Conservation (phyloP, 1,140 invertebrate genomes). For the Drosophila sp. region DNA sequence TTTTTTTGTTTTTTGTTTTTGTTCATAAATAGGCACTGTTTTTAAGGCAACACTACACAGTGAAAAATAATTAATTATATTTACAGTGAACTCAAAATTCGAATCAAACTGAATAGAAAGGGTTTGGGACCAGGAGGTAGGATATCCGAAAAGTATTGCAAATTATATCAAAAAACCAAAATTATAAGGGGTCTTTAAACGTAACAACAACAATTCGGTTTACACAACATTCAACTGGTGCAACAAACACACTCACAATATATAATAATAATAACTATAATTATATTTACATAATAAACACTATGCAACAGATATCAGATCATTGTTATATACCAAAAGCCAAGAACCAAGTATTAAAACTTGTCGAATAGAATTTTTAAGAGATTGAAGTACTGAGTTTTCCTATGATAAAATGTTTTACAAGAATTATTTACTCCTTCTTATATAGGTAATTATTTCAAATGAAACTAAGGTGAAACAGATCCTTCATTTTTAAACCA, state of each 20-base stretch:
- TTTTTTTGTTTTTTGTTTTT: slow-evolving; percentile 47
- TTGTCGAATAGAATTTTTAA: no score
- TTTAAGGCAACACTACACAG: slow-evolving; percentile 83
- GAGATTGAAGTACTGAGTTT: no score
- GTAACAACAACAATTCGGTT: slow-evolving; percentile 4
- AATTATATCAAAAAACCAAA: slow-evolving; percentile 54
- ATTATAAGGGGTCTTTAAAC: slow-evolving; percentile 11
- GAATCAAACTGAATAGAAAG: slow-evolving; percentile 20
- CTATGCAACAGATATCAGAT: not conserved
- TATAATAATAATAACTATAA: slow-evolving; percentile 6
- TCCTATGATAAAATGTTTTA: no score
- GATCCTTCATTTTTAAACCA: no score
- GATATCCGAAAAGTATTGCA: slow-evolving; percentile 60
- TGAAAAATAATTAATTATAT: slow-evolving; percentile 62
- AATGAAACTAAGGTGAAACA: no score
- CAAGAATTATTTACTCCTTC: no score
- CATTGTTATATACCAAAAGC: not conserved
- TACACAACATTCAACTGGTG: slow-evolving; percentile 27
- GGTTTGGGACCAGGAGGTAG: slow-evolving; percentile 29
- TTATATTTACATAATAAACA: slow-evolving; percentile 5
- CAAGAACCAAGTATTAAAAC: not conserved
- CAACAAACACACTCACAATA: slow-evolving; percentile 20
- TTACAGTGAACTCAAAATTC: slow-evolving; percentile 21
- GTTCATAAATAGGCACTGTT: slow-evolving; percentile 83
- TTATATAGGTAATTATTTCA: no score